These are phyloP conservation scores for Ceraclea dissimilis DNA, from an alignment of 2,888 invertebrate genomes.

Conservation along the genomic window DNA sequence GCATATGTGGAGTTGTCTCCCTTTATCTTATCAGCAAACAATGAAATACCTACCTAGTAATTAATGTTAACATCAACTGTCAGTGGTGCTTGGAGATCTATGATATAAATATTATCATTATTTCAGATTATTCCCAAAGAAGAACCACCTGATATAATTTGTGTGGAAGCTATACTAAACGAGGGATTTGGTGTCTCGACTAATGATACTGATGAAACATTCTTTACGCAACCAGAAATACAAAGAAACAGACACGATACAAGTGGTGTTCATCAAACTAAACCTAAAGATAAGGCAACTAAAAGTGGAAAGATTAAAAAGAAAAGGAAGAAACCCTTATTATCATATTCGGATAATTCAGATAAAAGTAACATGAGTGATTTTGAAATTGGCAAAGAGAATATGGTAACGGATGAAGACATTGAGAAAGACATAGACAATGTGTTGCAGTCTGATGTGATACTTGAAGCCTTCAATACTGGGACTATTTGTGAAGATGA, in stretches of 20 bases:
- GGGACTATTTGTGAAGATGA: conserved; percentile 41
- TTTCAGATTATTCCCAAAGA: conserved; percentile 15
- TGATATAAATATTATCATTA: too few species aligned
- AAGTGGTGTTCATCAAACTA: neutral
- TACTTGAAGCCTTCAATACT: conserved; percentile 43
- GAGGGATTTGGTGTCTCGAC: conserved; percentile 1
- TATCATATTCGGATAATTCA: neutral
- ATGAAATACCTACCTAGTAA: too few species aligned
- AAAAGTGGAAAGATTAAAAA: conserved; percentile 11
- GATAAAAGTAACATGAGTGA: neutral
- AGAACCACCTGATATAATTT: conserved; percentile 15
- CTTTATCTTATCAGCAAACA: too few species aligned
- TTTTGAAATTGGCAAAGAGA: conserved; percentile 13
- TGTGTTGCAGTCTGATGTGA: conserved; percentile 37
- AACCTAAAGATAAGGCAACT: neutral
- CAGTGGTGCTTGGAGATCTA: too few species aligned
- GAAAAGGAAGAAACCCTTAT: neutral
- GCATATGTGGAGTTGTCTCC: too few species aligned
- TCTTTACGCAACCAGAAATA: neutral
- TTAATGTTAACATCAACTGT: too few species aligned
- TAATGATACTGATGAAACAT: neutral
- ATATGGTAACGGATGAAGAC: conserved; percentile 10
- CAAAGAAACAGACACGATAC: neutral
- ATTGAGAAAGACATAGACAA: conserved; percentile 47
- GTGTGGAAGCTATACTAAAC: conserved; percentile 10